phyloP scores from a whole-genome alignment of 35 echinoderm and acorn worm genomes.

The Lytechinus variegatus region DNA sequence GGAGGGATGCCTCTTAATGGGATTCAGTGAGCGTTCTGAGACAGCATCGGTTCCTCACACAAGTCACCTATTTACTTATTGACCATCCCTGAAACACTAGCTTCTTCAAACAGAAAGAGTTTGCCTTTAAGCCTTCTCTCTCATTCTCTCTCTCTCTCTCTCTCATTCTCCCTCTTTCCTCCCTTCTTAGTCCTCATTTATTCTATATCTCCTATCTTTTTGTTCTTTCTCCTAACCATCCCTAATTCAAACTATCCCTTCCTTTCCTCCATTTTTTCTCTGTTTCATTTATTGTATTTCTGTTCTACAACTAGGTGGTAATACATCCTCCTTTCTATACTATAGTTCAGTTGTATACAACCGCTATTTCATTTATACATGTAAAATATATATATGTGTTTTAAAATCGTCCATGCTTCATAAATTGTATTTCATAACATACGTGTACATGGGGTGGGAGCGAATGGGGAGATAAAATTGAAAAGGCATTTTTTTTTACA shows the following conservation, averaged over 20 bases:
- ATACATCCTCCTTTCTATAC: background rate
- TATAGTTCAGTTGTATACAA: background rate
- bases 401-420: background rate
- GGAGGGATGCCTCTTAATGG: slow-evolving; percentile 23
- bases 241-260: no score
- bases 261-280: no score
- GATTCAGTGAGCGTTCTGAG: background rate
- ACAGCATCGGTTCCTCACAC: background rate
- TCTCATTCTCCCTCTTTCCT: background rate
- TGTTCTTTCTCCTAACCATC: no score
- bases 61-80: slow-evolving; percentile 15
- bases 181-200: background rate
- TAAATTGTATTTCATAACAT: background rate
- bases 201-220: background rate
- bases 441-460: no score
- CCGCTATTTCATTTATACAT: background rate
- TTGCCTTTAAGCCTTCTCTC: slow-evolving; percentile 4
- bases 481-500: background rate
- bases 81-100: slow-evolving; percentile 43
- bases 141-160: background rate
- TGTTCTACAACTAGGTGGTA: no score
- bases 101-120: slow-evolving; percentile 33
- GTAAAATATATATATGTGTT: background rate
- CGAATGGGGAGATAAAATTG: background rate
- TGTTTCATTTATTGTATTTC: no score